These are phyloP conservation scores for Mythimna lalbum DNA, from an alignment of 2,888 invertebrate species.

Conservation along the genomic window DNA sequence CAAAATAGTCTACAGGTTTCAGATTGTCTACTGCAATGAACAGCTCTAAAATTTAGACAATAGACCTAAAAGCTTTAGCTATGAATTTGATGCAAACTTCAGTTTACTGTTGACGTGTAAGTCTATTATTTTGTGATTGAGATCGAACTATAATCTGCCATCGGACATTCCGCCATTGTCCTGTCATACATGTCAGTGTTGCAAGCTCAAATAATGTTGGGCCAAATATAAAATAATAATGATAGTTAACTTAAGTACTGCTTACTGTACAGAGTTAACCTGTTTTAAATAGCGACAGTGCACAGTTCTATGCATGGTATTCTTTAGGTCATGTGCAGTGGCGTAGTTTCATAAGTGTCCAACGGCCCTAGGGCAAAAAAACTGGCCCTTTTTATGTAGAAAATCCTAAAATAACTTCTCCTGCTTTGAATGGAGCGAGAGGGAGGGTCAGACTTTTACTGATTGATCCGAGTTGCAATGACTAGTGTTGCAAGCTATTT, in stretches of 20 bases:
- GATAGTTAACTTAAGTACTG: not conserved
- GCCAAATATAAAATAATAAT: slow-evolving; percentile 12
- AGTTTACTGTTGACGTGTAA: not conserved
- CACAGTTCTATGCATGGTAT: slow-evolving; percentile 15
- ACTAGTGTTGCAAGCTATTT: no score
- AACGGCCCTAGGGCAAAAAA: no score
- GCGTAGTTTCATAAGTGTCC: no score
- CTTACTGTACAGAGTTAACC: not conserved
- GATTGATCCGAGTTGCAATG: no score
- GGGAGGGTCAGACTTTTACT: no score
- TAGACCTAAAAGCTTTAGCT: not conserved
- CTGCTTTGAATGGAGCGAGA: no score
- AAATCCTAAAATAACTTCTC: no score
- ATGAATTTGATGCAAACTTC: not conserved
- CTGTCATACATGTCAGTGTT: slow-evolving; percentile 20
- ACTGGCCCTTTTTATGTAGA: no score
- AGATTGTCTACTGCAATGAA: not conserved
- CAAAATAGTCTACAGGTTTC: not conserved
- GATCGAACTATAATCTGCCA: slow-evolving; percentile 17
- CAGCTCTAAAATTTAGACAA: not conserved
- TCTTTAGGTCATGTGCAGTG: not conserved
- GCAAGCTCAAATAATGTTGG: slow-evolving; percentile 22
- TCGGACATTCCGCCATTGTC: slow-evolving; percentile 18
- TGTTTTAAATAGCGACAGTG: slow-evolving; percentile 15
- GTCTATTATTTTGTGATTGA: slow-evolving; percentile 7